Base-by-base conservation (phyloP, 1,140 invertebrate genomes). In the Trichonephila clavipes region DNA sequence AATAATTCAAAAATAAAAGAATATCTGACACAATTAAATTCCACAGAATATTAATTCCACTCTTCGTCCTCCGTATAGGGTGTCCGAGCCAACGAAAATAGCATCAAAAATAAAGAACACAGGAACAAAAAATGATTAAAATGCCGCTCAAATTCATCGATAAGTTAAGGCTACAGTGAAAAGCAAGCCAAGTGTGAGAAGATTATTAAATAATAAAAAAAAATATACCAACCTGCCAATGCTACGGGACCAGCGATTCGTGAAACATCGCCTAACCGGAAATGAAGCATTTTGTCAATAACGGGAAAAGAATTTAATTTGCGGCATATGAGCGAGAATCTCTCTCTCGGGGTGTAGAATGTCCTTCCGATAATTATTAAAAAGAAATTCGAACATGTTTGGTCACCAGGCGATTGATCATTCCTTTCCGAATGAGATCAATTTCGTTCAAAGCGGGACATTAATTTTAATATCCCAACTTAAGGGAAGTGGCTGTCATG, bases 251-350 rank as follows among this genome's bases (percentile, higher is more conserved):
- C 82, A 59, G 4, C 58, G 44, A 85, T 59, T 51, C 82, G 58
- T 85, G 58, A 85, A 85, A 85, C 82, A 85, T n/a, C 58, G 16
- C 44, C 58, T 59, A 58, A 59, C 58, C 58, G 82, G 58, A 83
- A 85, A 51, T 51, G 44, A 51, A 85, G 44, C 82, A 58, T 85
- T 24, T 18, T 85, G 82, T 85, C 82, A 59, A 85, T 85, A 85
- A 85, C 58, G 44, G 44, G 24, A 21, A 51, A 85, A 85, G 82
- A 85, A 85, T 85, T 85, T 85, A 85, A 85, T 85, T 85, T 85
- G 82, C 8, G 82, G 58, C 21, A 51, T 58, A 85, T 51, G 44
- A 85, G 28, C 28, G 24, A 14, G 58, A 85, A 85, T 82, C 12
- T n/a, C n/a, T n/a, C n/a, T n/a, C n/a, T n/a, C 0, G 51, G 58